Percentiles rank a stretch among this genome's conserved stretches.
These are phyloP conservation scores for Machimus rusticus DNA, from an alignment of 2,888 invertebrate species.

Conservation along the genomic window DNA sequence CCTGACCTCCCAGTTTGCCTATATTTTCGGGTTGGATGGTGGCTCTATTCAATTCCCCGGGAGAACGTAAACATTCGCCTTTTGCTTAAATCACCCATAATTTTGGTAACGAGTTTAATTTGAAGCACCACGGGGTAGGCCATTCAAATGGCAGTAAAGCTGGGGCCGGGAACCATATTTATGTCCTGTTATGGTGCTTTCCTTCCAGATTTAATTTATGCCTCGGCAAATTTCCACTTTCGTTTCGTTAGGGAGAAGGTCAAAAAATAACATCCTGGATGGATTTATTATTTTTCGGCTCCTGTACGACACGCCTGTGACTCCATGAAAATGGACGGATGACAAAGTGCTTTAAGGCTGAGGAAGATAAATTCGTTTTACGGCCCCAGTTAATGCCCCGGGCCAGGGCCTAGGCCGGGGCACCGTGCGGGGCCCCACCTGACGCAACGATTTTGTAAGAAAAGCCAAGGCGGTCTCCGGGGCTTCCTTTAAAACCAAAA, in stretches of 20 bases:
- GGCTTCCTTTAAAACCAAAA: neutral
- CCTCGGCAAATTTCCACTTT: conserved; percentile 10
- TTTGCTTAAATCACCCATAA: neutral
- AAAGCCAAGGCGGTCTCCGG: neutral
- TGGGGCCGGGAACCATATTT: neutral
- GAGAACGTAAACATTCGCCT: neutral
- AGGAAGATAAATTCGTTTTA: conserved; percentile 24
- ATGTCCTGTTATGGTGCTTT: neutral
- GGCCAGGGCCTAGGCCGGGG: neutral
- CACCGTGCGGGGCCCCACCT: neutral
- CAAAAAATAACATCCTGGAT: neutral
- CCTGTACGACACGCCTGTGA: neutral
- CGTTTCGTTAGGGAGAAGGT: neutral
- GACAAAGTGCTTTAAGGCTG: conserved; percentile 12
- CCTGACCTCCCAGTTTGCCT: neutral
- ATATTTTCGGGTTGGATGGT: neutral
- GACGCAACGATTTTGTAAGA: neutral
- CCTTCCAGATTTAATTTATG: conserved; percentile 2
- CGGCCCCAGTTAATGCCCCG: neutral
- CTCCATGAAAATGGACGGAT: conserved; percentile 4
- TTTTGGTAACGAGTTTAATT: neutral
- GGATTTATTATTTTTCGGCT: neutral
- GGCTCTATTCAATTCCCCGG: neutral
- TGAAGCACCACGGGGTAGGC: neutral
- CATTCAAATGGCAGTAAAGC: neutral